Evolutionary conservation across 2,797 vertebrate genomes (phyloP).

Genomic region (Halcyon leucocephala): DNA sequence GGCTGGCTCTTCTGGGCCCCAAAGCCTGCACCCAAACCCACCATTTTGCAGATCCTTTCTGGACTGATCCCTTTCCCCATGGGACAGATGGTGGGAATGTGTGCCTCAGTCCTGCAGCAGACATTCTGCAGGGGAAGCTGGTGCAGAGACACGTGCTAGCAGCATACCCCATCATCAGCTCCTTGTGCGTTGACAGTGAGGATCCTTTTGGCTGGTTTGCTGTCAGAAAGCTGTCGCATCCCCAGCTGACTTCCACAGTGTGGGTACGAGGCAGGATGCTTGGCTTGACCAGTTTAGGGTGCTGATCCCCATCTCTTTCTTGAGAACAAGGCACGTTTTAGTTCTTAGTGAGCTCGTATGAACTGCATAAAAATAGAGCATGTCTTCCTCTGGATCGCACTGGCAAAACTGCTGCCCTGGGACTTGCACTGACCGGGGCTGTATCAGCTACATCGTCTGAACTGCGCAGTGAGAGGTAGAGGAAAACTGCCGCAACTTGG

Average conservation of each 20-base stretch:
- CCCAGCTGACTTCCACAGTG: neutral
- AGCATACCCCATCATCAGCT: rapidly evolving
- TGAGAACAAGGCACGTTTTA: neutral
- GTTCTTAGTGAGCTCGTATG: rapidly evolving
- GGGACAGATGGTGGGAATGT: neutral
- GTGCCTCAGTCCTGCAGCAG: neutral
- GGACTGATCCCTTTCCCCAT: neutral
- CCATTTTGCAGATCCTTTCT: neutral
- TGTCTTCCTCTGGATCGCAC: neutral
- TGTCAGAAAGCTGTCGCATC: neutral
- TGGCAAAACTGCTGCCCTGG: neutral
- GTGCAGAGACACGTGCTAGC: rapidly evolving
- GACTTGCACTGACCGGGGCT: neutral
- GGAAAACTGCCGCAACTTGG: rapidly evolving
- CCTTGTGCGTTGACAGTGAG: rapidly evolving
- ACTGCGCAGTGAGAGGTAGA: neutral
- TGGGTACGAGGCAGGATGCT: neutral
- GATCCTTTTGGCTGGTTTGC: neutral
- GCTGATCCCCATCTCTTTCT: neutral
- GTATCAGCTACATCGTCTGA: neutral
- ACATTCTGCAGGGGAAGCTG: rapidly evolving
- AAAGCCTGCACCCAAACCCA: neutral
- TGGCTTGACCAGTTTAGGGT: neutral
- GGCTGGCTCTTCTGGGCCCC: neutral
- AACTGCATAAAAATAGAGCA: neutral